Base-by-base conservation (phyloP, 37 sponge, comb jelly and placozoan genomes). In the Cladorhizidae sp. region DNA sequence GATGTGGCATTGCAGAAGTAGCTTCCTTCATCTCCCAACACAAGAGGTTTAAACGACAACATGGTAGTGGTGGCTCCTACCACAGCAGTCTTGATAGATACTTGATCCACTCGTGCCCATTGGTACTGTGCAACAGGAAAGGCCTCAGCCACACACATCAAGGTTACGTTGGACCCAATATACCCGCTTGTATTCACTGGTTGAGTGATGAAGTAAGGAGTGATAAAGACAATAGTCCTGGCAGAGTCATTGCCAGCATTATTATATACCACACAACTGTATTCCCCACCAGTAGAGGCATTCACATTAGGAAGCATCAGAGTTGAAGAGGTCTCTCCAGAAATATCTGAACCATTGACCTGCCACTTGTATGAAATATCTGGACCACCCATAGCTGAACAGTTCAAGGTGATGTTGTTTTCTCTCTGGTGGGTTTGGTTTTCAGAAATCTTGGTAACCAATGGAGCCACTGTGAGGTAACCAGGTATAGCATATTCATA, bases 221-320 rank as follows among this genome's bases (percentile, higher is more conserved):
- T 3, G 31, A 72, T n/a, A 29, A 37, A 72, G 52, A 72, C 39
- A 37, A 29, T 57, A 15, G 39, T 55, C 3, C n/a, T 57, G 33
- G 37, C 40, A 11, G 40, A 29, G 39, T 55, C 58, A 56, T 64
- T 78, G 32, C 93, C 90, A 67, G 86, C 93, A 31, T 40, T 80
- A 78, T 93, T 93, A 41, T 43, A 72, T 17, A 81, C 93, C 15
- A 74, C 72, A 73, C 93, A 92, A 6, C 37, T 77, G 73, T 92
- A 92, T 36, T 40, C 68, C 15, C 90, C 93, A n/a, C 90, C 89
- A 73, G 70, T 75, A 29, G 69, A 40, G 33, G 91, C 84, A 83
- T 50, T 79, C 12, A 67, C 54, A 2, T 17, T 55, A n/a, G 64
- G 50, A 9, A 84, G 40, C 12, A 25, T 54, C 38, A 84, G 70